Base-by-base conservation (phyloP, 1,140 invertebrate genomes). In the Pseudomyrmex gracilis region DNA sequence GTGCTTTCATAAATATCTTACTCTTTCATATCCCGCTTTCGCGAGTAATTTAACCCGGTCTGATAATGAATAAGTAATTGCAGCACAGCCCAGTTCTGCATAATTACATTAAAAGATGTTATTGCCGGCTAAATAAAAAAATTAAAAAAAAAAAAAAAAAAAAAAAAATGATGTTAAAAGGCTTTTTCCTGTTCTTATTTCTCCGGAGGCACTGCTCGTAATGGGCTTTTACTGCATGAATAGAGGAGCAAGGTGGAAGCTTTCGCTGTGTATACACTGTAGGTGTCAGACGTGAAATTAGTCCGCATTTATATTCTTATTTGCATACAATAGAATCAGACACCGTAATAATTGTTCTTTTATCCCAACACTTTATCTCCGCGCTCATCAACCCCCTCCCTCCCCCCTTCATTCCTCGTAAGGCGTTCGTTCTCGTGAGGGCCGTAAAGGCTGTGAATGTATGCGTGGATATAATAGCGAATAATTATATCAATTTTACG, bases 241-340 rank as follows among this genome's bases (percentile, higher is more conserved):
- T 88, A 77, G 86, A 67, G 51, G 53, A 85, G 70, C 51, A 85
- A 88, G 87, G 88, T 85, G 83, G 68, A 85, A 34, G 55, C 86
- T 88, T 87, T 82, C 74, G 20, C 55, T 58, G 22, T 45, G 70
- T 64, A 57, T 55, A 53, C 53, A 61, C 66, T 85, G 83, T 73
- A 88, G 86, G 87, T 87, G 87, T 85, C 77, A 60, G 86, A 85
- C 71, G 77, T 77, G 83, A 88, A 88, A 88, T 88, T 88, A 88
- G 87, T 77, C 77, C 68, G 87, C 77, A 88, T 88, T 89, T 88
- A 89, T 88, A 88, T 88, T 88, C 86, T 78, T 88, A 88, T 89
- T 89, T 89, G 78, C 87, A 89, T 88, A 89, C 87, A 89, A 89
- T 89, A 80, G 87, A 85, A 74, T 83, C 87, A 85, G 84, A 88